Base-by-base conservation (phyloP, 2,797 vertebrate species). In the Danionella dracula region DNA sequence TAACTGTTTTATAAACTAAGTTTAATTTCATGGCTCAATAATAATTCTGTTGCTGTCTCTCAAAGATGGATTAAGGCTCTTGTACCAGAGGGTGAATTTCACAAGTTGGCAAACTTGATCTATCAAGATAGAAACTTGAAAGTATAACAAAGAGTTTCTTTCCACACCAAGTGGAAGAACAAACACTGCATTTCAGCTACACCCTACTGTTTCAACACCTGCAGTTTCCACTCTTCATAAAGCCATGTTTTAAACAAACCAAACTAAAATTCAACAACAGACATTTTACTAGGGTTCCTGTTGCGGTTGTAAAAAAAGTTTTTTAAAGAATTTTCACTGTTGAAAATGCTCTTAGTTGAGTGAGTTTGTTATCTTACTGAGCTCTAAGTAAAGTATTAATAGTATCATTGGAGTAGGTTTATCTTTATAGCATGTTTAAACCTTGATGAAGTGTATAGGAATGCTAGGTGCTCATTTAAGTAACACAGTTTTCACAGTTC, bases 201-300 rank as follows among this genome's bases (percentile, higher is more conserved):
- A 49, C 62, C 66, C 61, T 58, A 45, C 9, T 42, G n/a, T 60
- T 35, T 62, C 38, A 48, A 61, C 69, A 68, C 40, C 44, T 31
- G 31, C 8, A 16, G 50, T 37, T 34, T 35, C 4, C 31, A 20
- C 11, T 54, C 1, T 11, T 8, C 5, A 8, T 17, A 21, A 19
- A 21, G 4, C 1, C 19, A 8, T 19, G n/a, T 20, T 11, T 20
- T 17, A 35, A 35, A 35, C 10, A 8, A 35, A 35, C 9, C 8
- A 35, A 3, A 27, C 23, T 3, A 27, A 3, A 27, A 6, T 27
- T 27, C 23, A n/a, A n/a, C 29, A 5, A 31, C 5, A 9, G 29
- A 5, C 29, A 12, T 11, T 10, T 11, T 4, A 8, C 7, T 12
- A 13, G 4, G 20, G 6, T 1, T 5, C 13, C 23, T 23, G 13